These are phyloP conservation scores for Phalacrocorax brasilianus DNA, from an alignment of 2,113 vertebrate genomes.

Conservation along the genomic window DNA sequence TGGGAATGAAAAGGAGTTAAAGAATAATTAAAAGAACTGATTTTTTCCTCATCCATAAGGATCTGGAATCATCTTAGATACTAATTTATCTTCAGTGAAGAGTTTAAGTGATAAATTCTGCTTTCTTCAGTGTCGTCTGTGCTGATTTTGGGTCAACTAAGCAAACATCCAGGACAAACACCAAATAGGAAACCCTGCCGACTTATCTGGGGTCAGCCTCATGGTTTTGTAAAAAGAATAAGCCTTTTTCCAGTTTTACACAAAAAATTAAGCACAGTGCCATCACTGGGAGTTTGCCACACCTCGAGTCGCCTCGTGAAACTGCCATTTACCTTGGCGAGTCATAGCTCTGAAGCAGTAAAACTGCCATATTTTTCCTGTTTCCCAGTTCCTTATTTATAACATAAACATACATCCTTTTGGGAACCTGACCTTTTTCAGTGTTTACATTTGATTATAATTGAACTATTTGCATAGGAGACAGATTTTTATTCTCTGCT, in stretches of 20 bases:
- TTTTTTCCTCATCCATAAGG: background rate
- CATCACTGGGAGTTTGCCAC: background rate
- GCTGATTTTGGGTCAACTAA: background rate
- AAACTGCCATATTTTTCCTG: constrained; percentile 35
- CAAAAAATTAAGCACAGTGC: background rate
- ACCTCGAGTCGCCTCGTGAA: background rate
- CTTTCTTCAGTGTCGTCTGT: background rate
- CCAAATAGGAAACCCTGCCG: background rate
- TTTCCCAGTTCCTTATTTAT: constrained; percentile 62
- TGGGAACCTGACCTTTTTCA: constrained; percentile 52
- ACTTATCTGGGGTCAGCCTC: background rate
- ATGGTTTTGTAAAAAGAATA: background rate
- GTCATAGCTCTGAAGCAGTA: background rate
- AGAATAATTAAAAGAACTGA: background rate
- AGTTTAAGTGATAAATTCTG: background rate
- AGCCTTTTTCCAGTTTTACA: background rate
- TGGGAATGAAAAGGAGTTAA: background rate
- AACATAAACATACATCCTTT: constrained; percentile 55
- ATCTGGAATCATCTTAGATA: background rate
- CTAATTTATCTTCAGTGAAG: background rate
- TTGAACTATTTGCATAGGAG: constrained; percentile 63
- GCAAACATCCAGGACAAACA: background rate
- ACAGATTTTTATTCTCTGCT: constrained; percentile 36
- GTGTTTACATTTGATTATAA: constrained; percentile 23
- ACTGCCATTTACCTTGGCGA: background rate